Evolutionary conservation across 2,113 vertebrate species (phyloP).

Genomic region (Tamias sibiricus): DNA sequence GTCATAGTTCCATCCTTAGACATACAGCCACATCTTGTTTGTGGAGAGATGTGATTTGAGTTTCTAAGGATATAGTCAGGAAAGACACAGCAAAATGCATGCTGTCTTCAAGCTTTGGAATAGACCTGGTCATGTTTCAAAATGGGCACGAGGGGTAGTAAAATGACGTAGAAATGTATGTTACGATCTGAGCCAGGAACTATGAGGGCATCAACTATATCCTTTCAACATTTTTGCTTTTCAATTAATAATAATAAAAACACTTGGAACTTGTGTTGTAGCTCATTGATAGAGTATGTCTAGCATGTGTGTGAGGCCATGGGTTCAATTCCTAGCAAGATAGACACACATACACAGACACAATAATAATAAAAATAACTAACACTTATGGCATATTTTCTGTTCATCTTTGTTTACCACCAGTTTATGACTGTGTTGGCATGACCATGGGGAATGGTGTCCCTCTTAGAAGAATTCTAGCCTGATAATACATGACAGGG

Average conservation of each 20-base stretch:
- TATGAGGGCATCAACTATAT: neutral
- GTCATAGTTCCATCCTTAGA: neutral
- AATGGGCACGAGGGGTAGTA: neutral
- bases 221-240: neutral
- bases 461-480: too few species aligned
- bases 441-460: neutral
- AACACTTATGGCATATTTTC: neutral
- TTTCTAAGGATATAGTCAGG: too few species aligned
- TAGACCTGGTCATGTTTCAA: neutral
- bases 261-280: neutral
- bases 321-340: too few species aligned
- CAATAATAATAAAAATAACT: neutral
- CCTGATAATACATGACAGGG: too few species aligned
- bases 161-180: neutral
- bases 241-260: neutral
- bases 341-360: too few species aligned
- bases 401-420: neutral
- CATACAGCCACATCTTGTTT: neutral
- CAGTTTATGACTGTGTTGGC: neutral
- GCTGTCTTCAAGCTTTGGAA: neutral
- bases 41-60: neutral
- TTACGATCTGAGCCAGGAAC: neutral
- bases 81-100: neutral
- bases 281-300: too few species aligned
- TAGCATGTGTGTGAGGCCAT: neutral